Percentiles rank a stretch among this genome's conserved stretches.
These are phyloP conservation scores for Eupeodes corollae DNA, from an alignment of 1,140 invertebrate species.

Conservation along the genomic window DNA sequence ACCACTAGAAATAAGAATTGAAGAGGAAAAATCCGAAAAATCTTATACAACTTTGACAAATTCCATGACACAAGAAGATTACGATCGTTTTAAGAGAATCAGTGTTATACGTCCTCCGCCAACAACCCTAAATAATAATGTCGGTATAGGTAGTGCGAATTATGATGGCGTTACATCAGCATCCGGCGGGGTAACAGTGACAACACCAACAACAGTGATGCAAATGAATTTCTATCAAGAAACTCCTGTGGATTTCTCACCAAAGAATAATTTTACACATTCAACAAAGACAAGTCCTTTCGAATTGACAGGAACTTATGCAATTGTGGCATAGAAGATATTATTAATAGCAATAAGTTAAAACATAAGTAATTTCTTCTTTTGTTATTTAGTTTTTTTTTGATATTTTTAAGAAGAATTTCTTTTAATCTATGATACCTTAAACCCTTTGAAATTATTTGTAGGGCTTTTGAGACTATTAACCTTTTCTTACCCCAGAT, in stretches of 20 bases:
- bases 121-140: slow-evolving; percentile 10
- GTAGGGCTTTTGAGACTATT: no score
- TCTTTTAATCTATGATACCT: no score
- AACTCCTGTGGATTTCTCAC: slow-evolving; percentile 43
- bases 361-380: slow-evolving; percentile 1
- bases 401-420: slow-evolving; percentile 4
- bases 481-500: no score
- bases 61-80: slow-evolving; percentile 14
- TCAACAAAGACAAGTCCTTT: slow-evolving; percentile 35
- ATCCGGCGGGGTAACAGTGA: no score
- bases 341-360: background rate
- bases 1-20: slow-evolving; percentile 10
- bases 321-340: slow-evolving; percentile 27
- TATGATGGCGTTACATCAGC: no score
- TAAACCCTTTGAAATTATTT: no score
- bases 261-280: slow-evolving; percentile 36
- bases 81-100: slow-evolving; percentile 22
- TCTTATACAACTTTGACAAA: slow-evolving; percentile 11
- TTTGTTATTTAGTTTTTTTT: slow-evolving; percentile 9
- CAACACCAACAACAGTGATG: background rate
- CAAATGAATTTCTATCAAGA: slow-evolving; percentile 31
- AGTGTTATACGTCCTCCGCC: slow-evolving; percentile 20
- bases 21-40: slow-evolving; percentile 6
- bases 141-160: background rate
- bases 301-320: slow-evolving; percentile 32